Conservation (phyloP, 2,888 invertebrate genomes). For the Charanyca ferruginea region DNA sequence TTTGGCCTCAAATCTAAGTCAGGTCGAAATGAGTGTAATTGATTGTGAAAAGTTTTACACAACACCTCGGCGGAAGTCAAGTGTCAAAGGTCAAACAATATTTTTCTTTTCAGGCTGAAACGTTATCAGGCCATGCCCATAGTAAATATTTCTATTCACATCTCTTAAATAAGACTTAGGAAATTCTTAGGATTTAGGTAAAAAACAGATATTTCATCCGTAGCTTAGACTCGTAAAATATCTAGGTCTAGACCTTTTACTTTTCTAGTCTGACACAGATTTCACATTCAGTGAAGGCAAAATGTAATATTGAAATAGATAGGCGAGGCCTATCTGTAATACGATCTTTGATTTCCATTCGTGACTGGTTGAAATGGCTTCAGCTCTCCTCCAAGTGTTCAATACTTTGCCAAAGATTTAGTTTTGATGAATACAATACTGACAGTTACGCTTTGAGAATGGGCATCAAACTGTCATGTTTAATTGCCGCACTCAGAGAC, state of each 20-base stretch:
- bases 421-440: slow-evolving; percentile 1
- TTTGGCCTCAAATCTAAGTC: neutral
- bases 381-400: slow-evolving; percentile 23
- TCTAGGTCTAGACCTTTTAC: slow-evolving; percentile 26
- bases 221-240: slow-evolving; percentile 25
- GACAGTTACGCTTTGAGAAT: neutral
- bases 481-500: no score
- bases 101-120: neutral
- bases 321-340: slow-evolving; percentile 48
- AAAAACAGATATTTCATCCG: slow-evolving; percentile 22
- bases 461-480: neutral
- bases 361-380: slow-evolving; percentile 11
- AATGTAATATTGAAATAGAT: slow-evolving; percentile 58
- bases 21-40: slow-evolving; percentile 18
- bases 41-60: neutral
- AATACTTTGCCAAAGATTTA: slow-evolving; percentile 5
- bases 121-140: neutral
- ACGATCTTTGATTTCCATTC: slow-evolving; percentile 54
- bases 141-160: neutral
- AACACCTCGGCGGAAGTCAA: neutral
- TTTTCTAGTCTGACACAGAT: slow-evolving; percentile 40
- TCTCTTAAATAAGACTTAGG: neutral
- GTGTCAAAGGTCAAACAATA: neutral
- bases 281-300: slow-evolving; percentile 31
- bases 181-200: neutral